Evolutionary conservation across 2,797 vertebrate genomes (phyloP).

Genomic region (Craterocephalus amniculus): DNA sequence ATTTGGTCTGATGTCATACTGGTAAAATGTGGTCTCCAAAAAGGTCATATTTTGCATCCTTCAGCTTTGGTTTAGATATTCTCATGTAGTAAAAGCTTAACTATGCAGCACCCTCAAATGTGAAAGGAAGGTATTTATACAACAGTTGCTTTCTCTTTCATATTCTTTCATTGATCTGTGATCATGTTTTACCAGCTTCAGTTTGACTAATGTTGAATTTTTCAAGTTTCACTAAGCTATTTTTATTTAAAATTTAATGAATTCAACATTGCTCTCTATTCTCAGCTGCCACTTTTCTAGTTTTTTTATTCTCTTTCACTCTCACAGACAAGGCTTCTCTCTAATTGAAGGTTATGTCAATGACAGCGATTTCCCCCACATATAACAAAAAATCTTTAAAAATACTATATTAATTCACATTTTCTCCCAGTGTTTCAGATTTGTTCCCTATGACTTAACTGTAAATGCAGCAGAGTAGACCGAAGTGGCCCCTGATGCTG

Average conservation of each 20-base stretch:
- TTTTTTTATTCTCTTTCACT: neutral
- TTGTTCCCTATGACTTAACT: conserved; percentile 9
- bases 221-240: neutral
- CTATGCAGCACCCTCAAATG: neutral
- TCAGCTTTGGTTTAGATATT: neutral
- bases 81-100: neutral
- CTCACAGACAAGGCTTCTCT: neutral
- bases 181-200: neutral
- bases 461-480: conserved; percentile 26
- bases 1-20: neutral
- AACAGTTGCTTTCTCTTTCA: neutral
- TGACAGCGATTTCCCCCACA: conserved; percentile 7
- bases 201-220: neutral
- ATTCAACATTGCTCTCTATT: neutral
- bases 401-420: conserved; percentile 47
- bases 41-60: neutral
- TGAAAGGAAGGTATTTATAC: neutral
- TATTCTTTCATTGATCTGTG: neutral
- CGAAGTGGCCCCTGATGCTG: conserved; percentile 19
- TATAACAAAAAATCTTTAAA: too few relatives aligned
- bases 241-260: neutral
- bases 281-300: neutral
- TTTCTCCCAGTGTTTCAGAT: conserved; percentile 28
- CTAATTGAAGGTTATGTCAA: conserved; percentile 42
- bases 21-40: neutral